Base-by-base conservation (phyloP, 2,888 invertebrate species). In the Limenitis camilla region DNA sequence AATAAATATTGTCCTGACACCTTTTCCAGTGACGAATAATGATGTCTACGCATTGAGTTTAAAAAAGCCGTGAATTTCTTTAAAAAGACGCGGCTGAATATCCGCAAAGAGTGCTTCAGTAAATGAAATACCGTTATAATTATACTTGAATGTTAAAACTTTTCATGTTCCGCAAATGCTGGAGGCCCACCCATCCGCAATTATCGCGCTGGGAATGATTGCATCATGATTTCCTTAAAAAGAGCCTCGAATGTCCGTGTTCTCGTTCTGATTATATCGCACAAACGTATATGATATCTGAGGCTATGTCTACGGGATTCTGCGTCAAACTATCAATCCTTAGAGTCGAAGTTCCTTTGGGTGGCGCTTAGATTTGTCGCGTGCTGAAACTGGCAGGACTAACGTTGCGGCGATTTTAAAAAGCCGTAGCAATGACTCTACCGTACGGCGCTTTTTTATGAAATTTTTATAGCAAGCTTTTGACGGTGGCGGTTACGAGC, bases 401-500 rank as follows among this genome's bases (percentile, higher is more conserved):
- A 29, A 30, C 49, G 55, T 55, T 57, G 53, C 54, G 57, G 52
- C 43, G 44, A 58, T 59, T 58, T 57, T 48, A 59, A 60, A 60
- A 62, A 58, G 53, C 57, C 54, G 43, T 52, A 49, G 39, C 43
- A 47, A 44, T 42, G 47, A 42, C 49, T 31, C 40, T 11, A 36
- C 9, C 27, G 30, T 38, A 52, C 39, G 31, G 31, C 35, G 38
- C 67, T 19, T 66, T 70, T 76, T 73, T 72, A 77, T 81, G 72
- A 78, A 76, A 71, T 60, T 72, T 82, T 78, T 76, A 81, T 75
- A 66, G 66, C 63, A 62, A 60, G 66, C 72, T 76, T 79, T 81
- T 81, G 77, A 78, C 68, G 64, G 66, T 64, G 63, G 65, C 65
- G 71, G 67, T 59, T 61, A 29, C 45, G 36, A 36, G 38, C 29